phyloP scores from a whole-genome alignment of 1,140 invertebrate genomes.

The Caenorhabditis inopinata region DNA sequence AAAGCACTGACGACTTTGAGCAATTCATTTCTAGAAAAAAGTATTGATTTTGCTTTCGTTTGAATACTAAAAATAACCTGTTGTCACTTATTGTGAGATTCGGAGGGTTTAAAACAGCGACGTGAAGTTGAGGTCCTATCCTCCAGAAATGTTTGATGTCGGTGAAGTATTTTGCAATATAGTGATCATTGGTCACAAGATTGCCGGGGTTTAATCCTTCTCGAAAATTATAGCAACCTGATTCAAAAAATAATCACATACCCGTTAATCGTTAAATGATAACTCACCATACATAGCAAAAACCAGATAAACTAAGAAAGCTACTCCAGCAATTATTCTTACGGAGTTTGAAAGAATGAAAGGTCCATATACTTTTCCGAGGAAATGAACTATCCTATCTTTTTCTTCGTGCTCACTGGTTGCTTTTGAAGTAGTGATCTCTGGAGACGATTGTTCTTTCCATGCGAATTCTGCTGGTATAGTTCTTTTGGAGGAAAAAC shows the following conservation, averaged over 20 bases:
- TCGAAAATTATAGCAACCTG: slow-evolving; percentile 82
- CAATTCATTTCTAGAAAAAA: slow-evolving; percentile 55
- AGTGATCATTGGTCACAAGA: slow-evolving; percentile 63
- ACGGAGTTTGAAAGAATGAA: slow-evolving; percentile 78
- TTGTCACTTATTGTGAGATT: slow-evolving; percentile 58
- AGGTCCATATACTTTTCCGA: slow-evolving; percentile 75
- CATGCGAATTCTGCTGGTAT: slow-evolving; percentile 34
- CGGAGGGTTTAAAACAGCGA: slow-evolving; percentile 63
- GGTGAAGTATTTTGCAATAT: slow-evolving; percentile 62
- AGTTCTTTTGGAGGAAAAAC: slow-evolving; percentile 27
- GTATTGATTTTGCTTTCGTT: background rate
- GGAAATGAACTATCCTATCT: slow-evolving; percentile 71
- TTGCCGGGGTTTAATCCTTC: slow-evolving; percentile 68
- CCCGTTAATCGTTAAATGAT: background rate
- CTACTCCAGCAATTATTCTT: slow-evolving; percentile 76
- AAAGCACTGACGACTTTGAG: slow-evolving; percentile 57
- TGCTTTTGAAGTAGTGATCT: background rate
- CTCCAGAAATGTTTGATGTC: slow-evolving; percentile 64
- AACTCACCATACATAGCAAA: slow-evolving; percentile 71
- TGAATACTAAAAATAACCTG: slow-evolving; percentile 48
- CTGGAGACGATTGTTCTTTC: background rate
- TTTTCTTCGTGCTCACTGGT: background rate
- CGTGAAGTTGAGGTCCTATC: slow-evolving; percentile 64
- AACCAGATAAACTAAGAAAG: slow-evolving; percentile 79
- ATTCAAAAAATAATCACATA: no score